Evolutionary conservation across 2,888 invertebrate species (phyloP).

Genomic region (Metalampra italica): DNA sequence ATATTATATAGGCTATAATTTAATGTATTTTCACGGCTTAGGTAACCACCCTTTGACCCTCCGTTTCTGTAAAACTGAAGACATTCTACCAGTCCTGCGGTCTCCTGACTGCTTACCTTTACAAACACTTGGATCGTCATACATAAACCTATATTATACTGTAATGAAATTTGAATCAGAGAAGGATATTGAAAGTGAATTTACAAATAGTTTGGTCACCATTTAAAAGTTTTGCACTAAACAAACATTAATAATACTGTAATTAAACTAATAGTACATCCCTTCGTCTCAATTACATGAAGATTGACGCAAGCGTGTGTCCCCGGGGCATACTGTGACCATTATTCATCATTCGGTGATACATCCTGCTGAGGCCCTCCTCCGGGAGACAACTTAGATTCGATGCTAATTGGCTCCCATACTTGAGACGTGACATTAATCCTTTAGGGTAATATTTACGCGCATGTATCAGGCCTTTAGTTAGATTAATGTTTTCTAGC

Average conservation of each 20-base stretch:
- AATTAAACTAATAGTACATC: too few species aligned
- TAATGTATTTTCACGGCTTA: too few species aligned
- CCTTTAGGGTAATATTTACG: not conserved
- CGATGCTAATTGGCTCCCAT: not conserved
- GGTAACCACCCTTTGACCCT: not conserved
- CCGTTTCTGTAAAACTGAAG: not conserved
- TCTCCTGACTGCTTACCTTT: too few species aligned
- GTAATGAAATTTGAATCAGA: too few species aligned
- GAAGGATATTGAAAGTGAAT: too few species aligned
- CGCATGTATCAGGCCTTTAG: not conserved
- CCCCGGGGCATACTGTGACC: constrained; percentile 1
- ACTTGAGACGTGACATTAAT: not conserved
- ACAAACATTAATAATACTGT: too few species aligned
- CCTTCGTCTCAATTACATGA: constrained; percentile 15
- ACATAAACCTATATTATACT: too few species aligned
- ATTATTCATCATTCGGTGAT: constrained; percentile 21
- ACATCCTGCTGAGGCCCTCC: constrained; percentile 1
- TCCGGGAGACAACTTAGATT: not conserved
- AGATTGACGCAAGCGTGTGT: constrained; percentile 9
- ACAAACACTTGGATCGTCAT: too few species aligned
- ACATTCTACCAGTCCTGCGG: not conserved
- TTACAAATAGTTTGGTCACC: too few species aligned
- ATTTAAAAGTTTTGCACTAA: too few species aligned
- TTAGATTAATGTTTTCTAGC: too few species aligned
- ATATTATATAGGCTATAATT: too few species aligned